Base-by-base conservation (phyloP, 2,797 vertebrate species). In the Champsocephalus gunnari region DNA sequence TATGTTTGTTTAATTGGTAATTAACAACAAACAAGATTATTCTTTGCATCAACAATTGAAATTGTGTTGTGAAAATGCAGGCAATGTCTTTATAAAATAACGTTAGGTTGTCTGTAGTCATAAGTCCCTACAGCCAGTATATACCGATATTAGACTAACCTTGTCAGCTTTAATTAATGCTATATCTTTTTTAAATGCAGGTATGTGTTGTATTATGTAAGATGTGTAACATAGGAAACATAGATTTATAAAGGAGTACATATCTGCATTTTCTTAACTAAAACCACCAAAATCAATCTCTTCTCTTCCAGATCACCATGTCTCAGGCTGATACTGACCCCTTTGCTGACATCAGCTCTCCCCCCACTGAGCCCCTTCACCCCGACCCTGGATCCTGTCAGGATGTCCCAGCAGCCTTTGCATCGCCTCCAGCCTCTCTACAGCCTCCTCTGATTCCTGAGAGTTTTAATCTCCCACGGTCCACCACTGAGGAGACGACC, bases 261-360 rank as follows among this genome's bases (percentile, higher is more conserved):
- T n/a, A 65, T 59, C 17, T 44, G 17, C 45, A 38, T 3, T 58
- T 71, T n/a, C 28, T 54, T 13, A 7, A 41, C 17, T 50, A 2
- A 64, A 66, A 41, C 4, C 24, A 24, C 19, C 61, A 9, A 54
- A 61, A 50, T 32, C 12, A 74, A 9, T 59, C 4, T 78, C 28
- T 53, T 57, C 10, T 70, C 47, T 70, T 81, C 32, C 78, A 94
- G 94, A 87, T 86, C 81, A 94, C 43, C 67, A 95, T 95, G 95
- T 95, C 94, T 58, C 89, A 92, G 73, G 71, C 80, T 59, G 81
- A 86, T 7, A 48, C 49, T 17, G 89, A 91, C 62, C 70, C 63
- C 9, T 51, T 76, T 41, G 53, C 63, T 62, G 85, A 86, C 71
- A 12, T 72, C 28, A 71, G 73, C 5, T 47, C 72, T 66, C 64